Base-by-base conservation (phyloP, 2,888 invertebrate genomes). In the Cephus pulcher region DNA sequence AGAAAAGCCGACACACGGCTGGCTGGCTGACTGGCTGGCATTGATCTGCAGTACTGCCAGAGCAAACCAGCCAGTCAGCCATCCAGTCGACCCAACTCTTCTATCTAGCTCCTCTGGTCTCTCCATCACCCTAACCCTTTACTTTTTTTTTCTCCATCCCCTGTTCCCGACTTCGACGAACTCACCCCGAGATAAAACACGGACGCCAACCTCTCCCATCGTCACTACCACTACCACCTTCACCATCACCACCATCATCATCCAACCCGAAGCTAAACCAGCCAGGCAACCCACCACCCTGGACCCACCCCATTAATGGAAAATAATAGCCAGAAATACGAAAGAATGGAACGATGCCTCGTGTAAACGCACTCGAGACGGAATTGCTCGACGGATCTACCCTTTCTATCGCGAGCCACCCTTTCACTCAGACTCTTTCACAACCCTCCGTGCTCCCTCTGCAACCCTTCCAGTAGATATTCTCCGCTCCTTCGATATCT, bases 1-100 rank as follows among this genome's bases (percentile, higher is more conserved):
- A 88, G 88, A 86, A 86, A 86, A 88, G 87, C 84, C 70, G 70
- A 70, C 70, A 88, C 87, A 85, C 86, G 84, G 86, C 76, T 76
- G 86, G 82, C 86, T 84, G 73, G 85, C 82, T 82, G 81, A 82
- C 82, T 34, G 34, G 34, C 34, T 34, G 84, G 83, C 84, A 81
- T 81, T 87, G 88, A 89, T 89, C 40, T 40, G 40, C 40, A 40
- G 40, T 40, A 40, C 40, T 40, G 40, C 40, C 89, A 78, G 75
- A 75, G 78, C 74, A 74, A 78, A 70, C 78, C 75, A 78, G 78
- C 70, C 70, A 70, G 70, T 30, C 78, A 78, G 78, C 70, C 70
- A 70, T 30, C 70, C 78, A 78, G 78, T 68, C 78, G 75, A 69
- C 80, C 77, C 80, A 83, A 83, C 80, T 81, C 84, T 83, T 80